These are phyloP conservation scores for Vulpes ferrilata DNA, from an alignment of 2,113 vertebrate genomes.

Conservation along the genomic window DNA sequence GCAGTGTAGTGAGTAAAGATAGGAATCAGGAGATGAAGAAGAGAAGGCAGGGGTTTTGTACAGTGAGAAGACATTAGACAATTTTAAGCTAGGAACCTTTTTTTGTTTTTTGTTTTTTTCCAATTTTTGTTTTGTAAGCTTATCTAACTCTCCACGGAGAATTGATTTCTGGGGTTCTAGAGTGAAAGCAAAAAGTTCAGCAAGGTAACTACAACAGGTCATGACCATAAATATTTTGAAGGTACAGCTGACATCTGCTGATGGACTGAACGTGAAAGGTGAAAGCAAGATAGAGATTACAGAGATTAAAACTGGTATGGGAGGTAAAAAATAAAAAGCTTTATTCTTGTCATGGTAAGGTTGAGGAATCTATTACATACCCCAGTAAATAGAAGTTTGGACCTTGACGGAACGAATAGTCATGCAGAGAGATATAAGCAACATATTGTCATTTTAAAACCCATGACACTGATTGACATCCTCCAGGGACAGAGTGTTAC, in stretches of 20 bases:
- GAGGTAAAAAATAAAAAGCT: not conserved
- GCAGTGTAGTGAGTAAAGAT: not conserved
- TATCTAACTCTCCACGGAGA: not conserved
- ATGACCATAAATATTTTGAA: not conserved
- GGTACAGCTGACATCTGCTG: not conserved
- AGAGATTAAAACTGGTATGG: not conserved
- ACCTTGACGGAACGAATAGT: not conserved
- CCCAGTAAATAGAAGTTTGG: not conserved
- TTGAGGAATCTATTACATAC: not conserved
- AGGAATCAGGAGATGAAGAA: not conserved
- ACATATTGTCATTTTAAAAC: not conserved
- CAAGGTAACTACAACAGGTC: not conserved
- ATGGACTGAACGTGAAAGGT: not conserved
- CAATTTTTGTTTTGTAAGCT: not conserved
- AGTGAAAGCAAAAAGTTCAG: not conserved
- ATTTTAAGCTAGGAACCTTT: not conserved
- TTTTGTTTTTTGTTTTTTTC: not conserved
- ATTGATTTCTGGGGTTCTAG: not conserved
- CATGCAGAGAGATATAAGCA: not conserved
- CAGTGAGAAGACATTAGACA: not conserved
- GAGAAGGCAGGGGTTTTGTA: not conserved
- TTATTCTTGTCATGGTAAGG: not conserved
- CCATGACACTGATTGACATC: not conserved
- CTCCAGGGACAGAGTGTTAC: not conserved
- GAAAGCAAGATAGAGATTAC: not conserved